Base-by-base conservation (phyloP, 2,113 vertebrate species). In the Colistium nudipinnis region DNA sequence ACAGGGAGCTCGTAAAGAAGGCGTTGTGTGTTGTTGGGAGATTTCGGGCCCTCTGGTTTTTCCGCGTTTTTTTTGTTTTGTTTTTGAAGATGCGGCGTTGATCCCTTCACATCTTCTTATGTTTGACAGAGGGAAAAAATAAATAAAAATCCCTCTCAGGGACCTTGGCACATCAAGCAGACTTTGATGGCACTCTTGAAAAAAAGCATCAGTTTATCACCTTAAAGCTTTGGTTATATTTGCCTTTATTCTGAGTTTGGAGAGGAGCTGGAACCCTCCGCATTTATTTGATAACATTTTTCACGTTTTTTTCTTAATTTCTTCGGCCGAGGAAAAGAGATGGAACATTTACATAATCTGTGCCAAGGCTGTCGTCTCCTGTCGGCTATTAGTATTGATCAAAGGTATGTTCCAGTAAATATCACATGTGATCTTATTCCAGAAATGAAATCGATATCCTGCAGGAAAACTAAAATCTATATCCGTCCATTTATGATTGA, bases 401-500 rank as follows among this genome's bases (percentile, higher is more conserved):
- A 4, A 35, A 16, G 19, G 61, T 43, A 30, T 57, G 31, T 68
- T 55, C 19, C 14, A 4, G 30, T 59, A 53, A 48, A 78, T 51
- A 51, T 72, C 36, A 43, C 3, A 20, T 25, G 3, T 20, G 45
- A 47, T 73, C 52, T 62, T 19, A 70, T 75, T 61, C 22, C 22
- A 67, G 36, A 73, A 25, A 62, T 78, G 43, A 56, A 76, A 56
- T 74, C 41, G 59, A 51, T 56, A 59, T 19, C 0, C 13, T 22
- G 11, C 54, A 47, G 53, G 28, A 76, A 70, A 65, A 44, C 19
- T n/a, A n/a, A 59, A 69, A 78, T 24, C 28, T 57, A 2, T 71
- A 61, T 49, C 47, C 5, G 59, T 83, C 47, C 30, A 11, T 72
- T 56, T 60, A 61, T 41, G 19, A 80, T 48, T 36, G 70, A 74